Conservation (phyloP, 2,113 vertebrate genomes). For the Merops nubicus region DNA sequence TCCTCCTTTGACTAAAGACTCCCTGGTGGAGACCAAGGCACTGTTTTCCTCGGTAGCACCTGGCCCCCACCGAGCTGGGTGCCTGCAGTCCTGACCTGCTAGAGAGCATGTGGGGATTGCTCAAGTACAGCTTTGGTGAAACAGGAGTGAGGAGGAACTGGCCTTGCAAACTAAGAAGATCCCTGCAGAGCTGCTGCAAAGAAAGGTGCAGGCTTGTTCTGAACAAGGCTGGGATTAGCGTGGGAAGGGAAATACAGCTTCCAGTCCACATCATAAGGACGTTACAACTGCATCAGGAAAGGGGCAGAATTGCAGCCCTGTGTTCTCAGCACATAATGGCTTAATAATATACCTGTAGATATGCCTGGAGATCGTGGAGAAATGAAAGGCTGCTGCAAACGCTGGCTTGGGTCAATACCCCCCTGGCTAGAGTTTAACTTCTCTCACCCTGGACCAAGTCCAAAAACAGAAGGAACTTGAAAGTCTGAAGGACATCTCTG, state of each 20-base stretch:
- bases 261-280: background rate
- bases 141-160: background rate
- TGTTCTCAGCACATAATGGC: background rate
- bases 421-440: background rate
- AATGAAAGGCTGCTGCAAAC: background rate
- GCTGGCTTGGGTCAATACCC: background rate
- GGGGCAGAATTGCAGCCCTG: background rate
- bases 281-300: background rate
- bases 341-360: background rate
- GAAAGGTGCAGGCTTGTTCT: background rate
- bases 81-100: background rate
- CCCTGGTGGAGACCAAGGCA: background rate
- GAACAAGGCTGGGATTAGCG: background rate
- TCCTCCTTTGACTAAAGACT: background rate
- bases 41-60: background rate
- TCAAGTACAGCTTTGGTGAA: background rate
- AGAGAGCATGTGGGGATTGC: background rate
- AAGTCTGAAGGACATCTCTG: slow-evolving; percentile 1
- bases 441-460: background rate
- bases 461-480: background rate
- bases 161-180: background rate
- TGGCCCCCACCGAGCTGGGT: background rate
- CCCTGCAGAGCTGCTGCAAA: background rate
- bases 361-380: background rate
- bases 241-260: background rate